These are phyloP conservation scores for Zingel zingel DNA, from an alignment of 2,113 vertebrate species.

Conservation along the genomic window DNA sequence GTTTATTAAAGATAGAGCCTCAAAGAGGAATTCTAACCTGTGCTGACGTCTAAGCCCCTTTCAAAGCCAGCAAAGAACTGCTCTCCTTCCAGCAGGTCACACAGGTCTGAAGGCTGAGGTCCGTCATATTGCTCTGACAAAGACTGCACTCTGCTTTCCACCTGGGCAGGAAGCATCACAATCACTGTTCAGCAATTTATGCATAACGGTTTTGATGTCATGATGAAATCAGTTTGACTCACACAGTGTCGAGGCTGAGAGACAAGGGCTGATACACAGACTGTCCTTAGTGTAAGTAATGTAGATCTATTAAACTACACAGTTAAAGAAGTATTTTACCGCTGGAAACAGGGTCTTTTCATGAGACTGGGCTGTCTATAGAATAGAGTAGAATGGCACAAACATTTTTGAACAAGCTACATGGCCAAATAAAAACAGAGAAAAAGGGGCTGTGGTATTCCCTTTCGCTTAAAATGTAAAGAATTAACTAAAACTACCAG, in stretches of 20 bases:
- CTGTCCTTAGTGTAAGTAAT: background rate
- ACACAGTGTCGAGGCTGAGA: background rate
- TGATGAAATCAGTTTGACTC: background rate
- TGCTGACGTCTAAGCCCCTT: conserved; percentile 89
- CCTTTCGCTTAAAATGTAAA: no score
- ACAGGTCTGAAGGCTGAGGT: conserved; percentile 95
- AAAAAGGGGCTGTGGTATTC: no score
- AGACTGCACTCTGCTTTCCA: conserved; percentile 88
- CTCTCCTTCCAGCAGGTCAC: conserved; percentile 95
- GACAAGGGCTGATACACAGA: background rate
- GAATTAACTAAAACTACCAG: no score
- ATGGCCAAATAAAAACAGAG: no score
- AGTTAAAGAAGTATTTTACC: background rate
- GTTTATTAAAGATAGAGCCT: conserved; percentile 32
- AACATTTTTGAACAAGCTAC: no score
- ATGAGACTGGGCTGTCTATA: no score
- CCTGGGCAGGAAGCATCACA: conserved; percentile 66
- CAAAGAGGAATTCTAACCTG: conserved; percentile 83
- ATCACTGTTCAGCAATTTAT: background rate
- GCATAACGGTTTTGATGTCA: background rate
- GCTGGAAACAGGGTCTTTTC: no score
- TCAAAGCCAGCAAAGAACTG: conserved; percentile 98
- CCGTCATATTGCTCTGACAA: conserved; percentile 90
- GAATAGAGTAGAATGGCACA: no score
- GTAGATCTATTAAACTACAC: background rate